Evolutionary conservation across 2,888 invertebrate species (phyloP).

Genomic region (Dastarcus helophoroides): DNA sequence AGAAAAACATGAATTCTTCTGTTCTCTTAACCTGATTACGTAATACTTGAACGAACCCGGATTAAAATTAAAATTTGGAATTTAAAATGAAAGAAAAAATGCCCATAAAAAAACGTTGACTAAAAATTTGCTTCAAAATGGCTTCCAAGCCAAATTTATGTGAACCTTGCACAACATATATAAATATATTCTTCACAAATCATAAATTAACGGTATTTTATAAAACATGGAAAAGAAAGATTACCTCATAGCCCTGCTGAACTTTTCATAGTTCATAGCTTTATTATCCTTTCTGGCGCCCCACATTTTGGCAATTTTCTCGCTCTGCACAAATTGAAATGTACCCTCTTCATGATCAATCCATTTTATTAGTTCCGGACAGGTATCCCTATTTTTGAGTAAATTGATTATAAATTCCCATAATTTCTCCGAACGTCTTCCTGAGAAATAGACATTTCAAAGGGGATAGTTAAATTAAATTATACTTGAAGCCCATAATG

Average conservation of each 20-base stretch:
- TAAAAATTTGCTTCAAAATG: too few relatives aligned
- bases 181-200: too few relatives aligned
- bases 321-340: conserved; percentile 79
- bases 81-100: too few relatives aligned
- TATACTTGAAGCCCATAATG: conserved; percentile 3
- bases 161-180: too few relatives aligned
- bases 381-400: conserved; percentile 60
- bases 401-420: conserved; percentile 83
- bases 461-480: conserved; percentile 16
- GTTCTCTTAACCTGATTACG: too few relatives aligned
- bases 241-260: conserved; percentile 79
- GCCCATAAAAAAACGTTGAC: too few relatives aligned
- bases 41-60: too few relatives aligned
- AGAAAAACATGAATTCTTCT: too few relatives aligned
- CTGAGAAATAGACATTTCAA: too few relatives aligned
- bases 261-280: conserved; percentile 87
- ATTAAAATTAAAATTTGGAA: too few relatives aligned
- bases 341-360: conserved; percentile 73
- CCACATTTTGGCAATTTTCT: conserved; percentile 79
- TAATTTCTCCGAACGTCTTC: conserved; percentile 36
- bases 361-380: conserved; percentile 79
- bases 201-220: too few relatives aligned
- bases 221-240: background rate
- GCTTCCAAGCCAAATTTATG: too few relatives aligned
- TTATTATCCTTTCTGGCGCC: conserved; percentile 75